Percentiles rank a stretch among this genome's conserved stretches.
Conservation (phyloP, 37 sponge, comb jelly and placozoan genomes). For the Geodia barretti region DNA sequence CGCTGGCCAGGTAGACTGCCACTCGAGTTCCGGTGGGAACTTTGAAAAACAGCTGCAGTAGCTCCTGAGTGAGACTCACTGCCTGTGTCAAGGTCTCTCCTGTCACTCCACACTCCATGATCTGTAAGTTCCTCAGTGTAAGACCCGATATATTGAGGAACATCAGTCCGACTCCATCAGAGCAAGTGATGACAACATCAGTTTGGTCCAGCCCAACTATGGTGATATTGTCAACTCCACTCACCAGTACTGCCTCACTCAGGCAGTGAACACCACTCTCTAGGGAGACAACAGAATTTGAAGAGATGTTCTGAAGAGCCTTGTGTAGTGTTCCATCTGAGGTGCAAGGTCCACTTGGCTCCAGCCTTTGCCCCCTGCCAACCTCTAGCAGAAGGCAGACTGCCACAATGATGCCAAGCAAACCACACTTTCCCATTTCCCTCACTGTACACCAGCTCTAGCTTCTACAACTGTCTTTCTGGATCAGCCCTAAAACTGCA, state of each 20-base stretch:
- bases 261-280: slow-evolving; percentile 22
- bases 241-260: not conserved
- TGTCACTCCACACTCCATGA: slow-evolving; percentile 37
- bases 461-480: too few species aligned
- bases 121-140: slow-evolving; percentile 1
- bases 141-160: slow-evolving; percentile 27
- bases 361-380: too few species aligned
- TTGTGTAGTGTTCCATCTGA: slow-evolving; percentile 14
- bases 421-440: too few species aligned
- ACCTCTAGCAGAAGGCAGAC: too few species aligned
- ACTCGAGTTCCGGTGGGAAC: not conserved
- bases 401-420: too few species aligned
- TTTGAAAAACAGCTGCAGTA: slow-evolving; percentile 3
- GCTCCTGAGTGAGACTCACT: not conserved
- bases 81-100: not conserved
- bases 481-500: too few species aligned
- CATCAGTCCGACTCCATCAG: slow-evolving; percentile 19
- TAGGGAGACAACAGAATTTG: not conserved
- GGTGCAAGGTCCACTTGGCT: too few species aligned
- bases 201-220: slow-evolving; percentile 17
- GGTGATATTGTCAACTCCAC: not conserved
- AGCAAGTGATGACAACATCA: slow-evolving; percentile 24
- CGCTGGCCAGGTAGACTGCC: slow-evolving; percentile 12
- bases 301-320: slow-evolving; percentile 13
- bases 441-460: too few species aligned